phyloP scores from a whole-genome alignment of 2,113 vertebrate genomes.

The Rissa tridactyla region DNA sequence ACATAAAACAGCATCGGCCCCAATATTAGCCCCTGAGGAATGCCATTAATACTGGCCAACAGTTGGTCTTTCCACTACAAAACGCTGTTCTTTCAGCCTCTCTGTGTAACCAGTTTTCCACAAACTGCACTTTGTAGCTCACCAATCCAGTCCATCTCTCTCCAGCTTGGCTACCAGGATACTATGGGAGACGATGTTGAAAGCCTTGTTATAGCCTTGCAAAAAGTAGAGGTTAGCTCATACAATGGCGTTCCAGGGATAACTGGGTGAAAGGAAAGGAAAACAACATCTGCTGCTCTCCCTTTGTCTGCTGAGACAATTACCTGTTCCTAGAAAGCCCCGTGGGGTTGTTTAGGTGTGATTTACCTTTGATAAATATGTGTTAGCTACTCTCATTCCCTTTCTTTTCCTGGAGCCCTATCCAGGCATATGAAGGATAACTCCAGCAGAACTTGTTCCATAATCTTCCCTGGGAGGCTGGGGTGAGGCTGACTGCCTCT shows the following conservation, averaged over 20 bases:
- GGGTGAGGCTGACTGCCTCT: background rate
- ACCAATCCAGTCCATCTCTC: background rate
- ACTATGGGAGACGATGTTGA: accelerated
- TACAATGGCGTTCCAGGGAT: too few species aligned
- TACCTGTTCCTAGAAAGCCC: background rate
- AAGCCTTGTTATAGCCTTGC: background rate
- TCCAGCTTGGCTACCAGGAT: background rate
- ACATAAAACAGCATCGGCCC: background rate
- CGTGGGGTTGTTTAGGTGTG: background rate
- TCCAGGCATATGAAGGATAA: background rate
- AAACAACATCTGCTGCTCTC: background rate
- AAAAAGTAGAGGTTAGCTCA: too few species aligned
- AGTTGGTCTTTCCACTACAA: background rate
- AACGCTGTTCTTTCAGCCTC: background rate
- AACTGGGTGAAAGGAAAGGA: too few species aligned
- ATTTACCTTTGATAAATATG: background rate
- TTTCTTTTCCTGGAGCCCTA: background rate
- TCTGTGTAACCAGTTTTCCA: background rate
- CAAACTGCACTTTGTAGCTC: background rate
- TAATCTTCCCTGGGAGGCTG: background rate
- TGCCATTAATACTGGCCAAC: background rate
- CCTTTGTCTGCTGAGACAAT: background rate
- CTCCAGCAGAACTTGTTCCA: background rate
- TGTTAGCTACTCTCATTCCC: background rate
- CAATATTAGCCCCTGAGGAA: background rate